Evolutionary conservation across 2,113 vertebrate species (phyloP).

Genomic region (Manacus vitellinus): DNA sequence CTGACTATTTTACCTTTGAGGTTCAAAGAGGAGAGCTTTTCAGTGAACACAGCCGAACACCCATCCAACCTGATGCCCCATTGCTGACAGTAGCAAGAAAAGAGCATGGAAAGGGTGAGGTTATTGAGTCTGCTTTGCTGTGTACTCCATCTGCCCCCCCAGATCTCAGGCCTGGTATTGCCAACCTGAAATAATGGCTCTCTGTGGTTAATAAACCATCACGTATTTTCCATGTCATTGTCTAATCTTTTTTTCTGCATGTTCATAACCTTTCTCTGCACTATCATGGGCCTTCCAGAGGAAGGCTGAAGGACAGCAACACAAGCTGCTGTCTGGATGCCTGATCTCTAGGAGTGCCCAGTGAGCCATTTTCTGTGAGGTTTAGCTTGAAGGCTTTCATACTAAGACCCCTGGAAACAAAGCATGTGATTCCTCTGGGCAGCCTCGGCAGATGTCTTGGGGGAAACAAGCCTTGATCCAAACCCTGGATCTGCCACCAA

Average conservation of each 20-base stretch:
- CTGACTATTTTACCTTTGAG: slow-evolving; percentile 1
- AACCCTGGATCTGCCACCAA: not conserved
- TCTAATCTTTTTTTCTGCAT: not conserved
- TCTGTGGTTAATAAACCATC: not conserved
- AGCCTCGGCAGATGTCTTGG: not conserved
- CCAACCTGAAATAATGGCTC: not conserved
- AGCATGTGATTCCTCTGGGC: not conserved
- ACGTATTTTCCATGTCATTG: not conserved
- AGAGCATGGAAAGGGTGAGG: not conserved
- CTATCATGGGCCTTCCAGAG: not conserved
- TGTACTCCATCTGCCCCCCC: not conserved
- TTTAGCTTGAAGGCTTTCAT: not conserved
- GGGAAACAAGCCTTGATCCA: not conserved
- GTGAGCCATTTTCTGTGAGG: not conserved
- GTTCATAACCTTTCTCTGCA: not conserved
- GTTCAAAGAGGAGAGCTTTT: slow-evolving; percentile 7
- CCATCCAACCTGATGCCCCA: not conserved
- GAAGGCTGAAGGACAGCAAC: not conserved
- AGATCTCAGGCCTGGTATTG: not conserved
- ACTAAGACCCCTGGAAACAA: not conserved
- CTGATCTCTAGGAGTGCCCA: not conserved
- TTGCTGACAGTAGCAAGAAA: not conserved
- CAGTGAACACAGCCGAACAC: slow-evolving; percentile 1
- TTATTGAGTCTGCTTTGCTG: not conserved
- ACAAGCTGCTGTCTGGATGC: not conserved